Evolutionary conservation across 1,140 invertebrate genomes (phyloP), one percentile per base, ranked within the genome.

Genomic region (Pogonus chalceus): DNA sequence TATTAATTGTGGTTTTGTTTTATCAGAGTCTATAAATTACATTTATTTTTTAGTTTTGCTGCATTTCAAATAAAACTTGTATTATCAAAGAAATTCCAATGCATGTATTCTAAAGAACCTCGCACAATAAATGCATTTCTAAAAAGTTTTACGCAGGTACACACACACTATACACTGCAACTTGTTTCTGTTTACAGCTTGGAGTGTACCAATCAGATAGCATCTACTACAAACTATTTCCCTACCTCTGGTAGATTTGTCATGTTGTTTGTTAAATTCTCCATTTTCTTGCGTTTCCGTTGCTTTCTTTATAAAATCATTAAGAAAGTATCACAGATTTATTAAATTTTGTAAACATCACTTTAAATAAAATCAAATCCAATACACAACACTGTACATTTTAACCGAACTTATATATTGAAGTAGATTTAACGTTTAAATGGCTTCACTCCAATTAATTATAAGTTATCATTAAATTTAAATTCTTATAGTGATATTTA

Each of bases 161-260:
- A 31, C 26, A 7, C 14, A 7, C 26, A 31, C 7, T 31, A 4
- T 14, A 31, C 7, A 4, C 26, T 31, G 26, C 26, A 31, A 31
- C 26, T 31, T 31, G 26, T 14, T 4, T 16, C 7, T 7, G 26
- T 43, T 43, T 43, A 43, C 37, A 18, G 18, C 37, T 10, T 43
- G 3, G 37, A 43, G 9, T 43, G 37, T 43, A 43, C 37, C 37
- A 43, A 43, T 43, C 37, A 43, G 37, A 43, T 43, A 18, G 7
- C 37, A 43, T 43, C 37, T 43, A 43, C 37, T n/a, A n/a, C n/a
- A n/a, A n/a, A n/a, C n/a, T 43, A 18, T 43, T 12, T 12, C 37
- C 37, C 37, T 43, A 43, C 37, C 37, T 43, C 37, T 43, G 37
- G 37, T 43, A 43, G 37, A 43, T 43, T 43, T 43, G 37, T 43